phyloP scores from a whole-genome alignment of 2,797 vertebrate genomes.

The Alosa sapidissima region DNA sequence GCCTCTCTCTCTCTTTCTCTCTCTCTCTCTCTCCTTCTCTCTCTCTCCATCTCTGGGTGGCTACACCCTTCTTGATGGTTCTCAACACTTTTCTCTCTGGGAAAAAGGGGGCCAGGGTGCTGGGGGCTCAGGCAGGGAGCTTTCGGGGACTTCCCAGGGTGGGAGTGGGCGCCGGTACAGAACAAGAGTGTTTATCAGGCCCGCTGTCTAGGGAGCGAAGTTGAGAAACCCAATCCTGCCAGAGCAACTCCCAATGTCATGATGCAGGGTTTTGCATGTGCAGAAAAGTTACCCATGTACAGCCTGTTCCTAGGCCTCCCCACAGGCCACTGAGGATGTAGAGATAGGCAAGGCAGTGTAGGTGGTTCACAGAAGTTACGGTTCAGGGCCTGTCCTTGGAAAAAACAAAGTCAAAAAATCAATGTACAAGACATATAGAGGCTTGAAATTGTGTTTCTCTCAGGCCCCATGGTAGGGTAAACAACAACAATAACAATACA shows the following conservation, averaged over 20 bases:
- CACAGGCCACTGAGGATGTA: neutral
- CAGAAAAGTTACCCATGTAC: neutral
- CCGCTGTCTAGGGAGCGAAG: neutral
- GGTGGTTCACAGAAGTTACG: too few species aligned
- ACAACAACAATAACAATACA: too few species aligned
- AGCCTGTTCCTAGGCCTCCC: neutral
- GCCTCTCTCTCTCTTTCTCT: neutral
- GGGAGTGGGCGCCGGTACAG: neutral
- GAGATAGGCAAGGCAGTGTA: neutral
- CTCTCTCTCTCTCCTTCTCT: neutral
- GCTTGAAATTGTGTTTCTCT: too few species aligned
- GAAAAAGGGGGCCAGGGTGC: neutral
- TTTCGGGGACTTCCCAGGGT: neutral
- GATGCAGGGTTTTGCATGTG: neutral
- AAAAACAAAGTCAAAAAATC: too few species aligned
- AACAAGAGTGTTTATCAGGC: neutral
- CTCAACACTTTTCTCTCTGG: neutral
- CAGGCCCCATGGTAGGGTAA: too few species aligned
- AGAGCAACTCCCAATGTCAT: neutral
- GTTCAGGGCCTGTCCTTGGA: too few species aligned
- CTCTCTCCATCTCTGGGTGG: neutral
- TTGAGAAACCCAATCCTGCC: neutral
- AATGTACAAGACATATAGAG: too few species aligned
- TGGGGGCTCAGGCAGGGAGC: neutral
- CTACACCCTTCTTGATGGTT: neutral